Evolutionary conservation across 2,113 vertebrate genomes (phyloP).

Genomic region (Pionites leucogaster): DNA sequence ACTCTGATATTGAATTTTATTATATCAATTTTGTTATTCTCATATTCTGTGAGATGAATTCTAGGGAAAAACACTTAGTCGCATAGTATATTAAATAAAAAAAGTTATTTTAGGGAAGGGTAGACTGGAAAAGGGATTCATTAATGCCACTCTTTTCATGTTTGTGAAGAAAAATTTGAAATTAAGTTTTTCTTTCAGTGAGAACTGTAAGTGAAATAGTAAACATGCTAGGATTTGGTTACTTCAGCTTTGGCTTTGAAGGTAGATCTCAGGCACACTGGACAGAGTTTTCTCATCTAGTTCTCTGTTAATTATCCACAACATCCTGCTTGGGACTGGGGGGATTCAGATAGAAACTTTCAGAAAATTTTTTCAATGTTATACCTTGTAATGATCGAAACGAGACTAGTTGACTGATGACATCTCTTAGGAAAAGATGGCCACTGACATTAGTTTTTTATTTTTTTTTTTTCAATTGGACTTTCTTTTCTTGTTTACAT

Average conservation of each 20-base stretch:
- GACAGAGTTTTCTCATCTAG: not conserved
- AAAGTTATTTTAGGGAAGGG: not conserved
- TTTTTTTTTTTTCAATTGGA: not conserved
- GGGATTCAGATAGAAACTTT: not conserved
- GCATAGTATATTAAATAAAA: not conserved
- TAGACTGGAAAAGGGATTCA: not conserved
- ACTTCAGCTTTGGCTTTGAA: not conserved
- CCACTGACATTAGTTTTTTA: too few species aligned
- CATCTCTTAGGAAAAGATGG: not conserved
- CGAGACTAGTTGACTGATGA: not conserved
- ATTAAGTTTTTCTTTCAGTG: not conserved
- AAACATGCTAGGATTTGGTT: not conserved
- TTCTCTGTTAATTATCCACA: not conserved
- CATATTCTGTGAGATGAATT: not conserved
- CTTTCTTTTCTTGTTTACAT: not conserved
- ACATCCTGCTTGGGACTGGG: not conserved
- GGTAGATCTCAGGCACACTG: not conserved
- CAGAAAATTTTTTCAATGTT: not conserved
- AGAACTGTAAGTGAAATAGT: not conserved
- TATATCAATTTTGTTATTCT: not conserved
- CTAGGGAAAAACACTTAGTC: not conserved
- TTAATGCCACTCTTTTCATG: accelerated
- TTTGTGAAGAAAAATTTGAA: not conserved
- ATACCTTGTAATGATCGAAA: not conserved
- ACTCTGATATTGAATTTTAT: not conserved